Percentiles rank a stretch among this genome's conserved stretches.
These are phyloP conservation scores for Asbolus verrucosus DNA, from an alignment of 1,140 invertebrate species.

Conservation along the genomic window DNA sequence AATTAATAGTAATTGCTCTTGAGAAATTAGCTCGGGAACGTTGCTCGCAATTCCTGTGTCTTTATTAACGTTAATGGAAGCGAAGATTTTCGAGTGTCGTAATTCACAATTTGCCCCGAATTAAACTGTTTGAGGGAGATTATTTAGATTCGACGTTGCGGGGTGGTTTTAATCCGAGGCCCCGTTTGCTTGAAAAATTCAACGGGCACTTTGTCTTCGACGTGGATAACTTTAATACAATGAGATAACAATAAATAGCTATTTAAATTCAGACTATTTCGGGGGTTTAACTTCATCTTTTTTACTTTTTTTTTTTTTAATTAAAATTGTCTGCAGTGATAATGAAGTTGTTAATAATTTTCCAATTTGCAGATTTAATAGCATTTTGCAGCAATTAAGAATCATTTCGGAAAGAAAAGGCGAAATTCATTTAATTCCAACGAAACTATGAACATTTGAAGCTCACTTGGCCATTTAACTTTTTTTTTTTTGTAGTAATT, in stretches of 20 bases:
- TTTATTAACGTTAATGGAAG: neutral
- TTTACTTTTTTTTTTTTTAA: constrained; percentile 13
- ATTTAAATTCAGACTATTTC: constrained; percentile 27
- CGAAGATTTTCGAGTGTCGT: neutral
- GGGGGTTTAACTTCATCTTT: constrained; percentile 1
- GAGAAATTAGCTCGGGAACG: neutral
- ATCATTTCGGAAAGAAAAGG: too few species aligned
- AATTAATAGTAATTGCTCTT: neutral
- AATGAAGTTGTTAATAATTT: constrained; percentile 16
- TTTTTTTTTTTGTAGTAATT: too few species aligned
- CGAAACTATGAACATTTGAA: too few species aligned
- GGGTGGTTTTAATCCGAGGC: too few species aligned
- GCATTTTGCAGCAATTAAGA: too few species aligned
- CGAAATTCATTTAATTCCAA: too few species aligned
- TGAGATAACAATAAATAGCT: constrained; percentile 20
- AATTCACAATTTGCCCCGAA: neutral
- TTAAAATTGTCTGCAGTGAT: neutral
- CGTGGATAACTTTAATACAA: too few species aligned
- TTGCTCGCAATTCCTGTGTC: neutral
- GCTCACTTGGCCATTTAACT: too few species aligned
- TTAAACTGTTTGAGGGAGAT: constrained; percentile 4
- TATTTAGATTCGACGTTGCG: too few species aligned
- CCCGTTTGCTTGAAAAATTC: neutral
- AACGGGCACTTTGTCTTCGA: neutral
- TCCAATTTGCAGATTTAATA: too few species aligned